These are phyloP conservation scores for Germaria angustata DNA, from an alignment of 2,888 invertebrate species.

Conservation along the genomic window DNA sequence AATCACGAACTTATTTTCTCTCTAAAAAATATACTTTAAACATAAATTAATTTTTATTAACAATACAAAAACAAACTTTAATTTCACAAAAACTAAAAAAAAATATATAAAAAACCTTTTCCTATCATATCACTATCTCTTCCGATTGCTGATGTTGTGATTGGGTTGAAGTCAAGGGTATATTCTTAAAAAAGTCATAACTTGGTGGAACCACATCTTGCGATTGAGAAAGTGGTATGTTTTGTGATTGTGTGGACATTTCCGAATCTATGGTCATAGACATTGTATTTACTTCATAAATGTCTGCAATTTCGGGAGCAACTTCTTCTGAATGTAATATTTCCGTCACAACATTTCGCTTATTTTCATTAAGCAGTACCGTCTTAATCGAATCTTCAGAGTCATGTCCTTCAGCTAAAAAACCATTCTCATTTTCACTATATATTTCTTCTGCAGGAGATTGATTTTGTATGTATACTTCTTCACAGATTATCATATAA, in stretches of 20 bases:
- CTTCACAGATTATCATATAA: no score
- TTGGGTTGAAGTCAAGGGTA: constrained; percentile 46
- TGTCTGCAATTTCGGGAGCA: constrained; percentile 19
- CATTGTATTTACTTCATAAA: constrained; percentile 27
- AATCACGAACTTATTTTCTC: no score
- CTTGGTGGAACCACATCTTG: constrained; percentile 24
- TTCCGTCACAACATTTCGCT: not conserved
- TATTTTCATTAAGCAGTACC: not conserved
- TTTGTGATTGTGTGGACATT: constrained; percentile 13
- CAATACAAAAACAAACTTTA: not conserved
- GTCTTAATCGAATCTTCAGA: constrained; percentile 19
- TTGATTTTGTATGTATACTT: no score
- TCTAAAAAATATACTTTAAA: no score
- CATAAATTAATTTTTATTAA: not conserved
- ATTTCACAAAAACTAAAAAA: not conserved
- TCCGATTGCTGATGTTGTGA: constrained; percentile 5
- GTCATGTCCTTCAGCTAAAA: not conserved
- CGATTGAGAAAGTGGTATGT: not conserved
- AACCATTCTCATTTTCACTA: not conserved
- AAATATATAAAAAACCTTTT: not conserved
- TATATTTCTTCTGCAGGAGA: no score
- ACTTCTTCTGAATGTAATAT: constrained; percentile 37
- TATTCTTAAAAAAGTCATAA: constrained; percentile 40
- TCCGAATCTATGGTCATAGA: constrained; percentile 35
- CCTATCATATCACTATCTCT: not conserved